Percentiles rank a stretch among this genome's conserved stretches.
Evolutionary conservation across 2,797 vertebrate genomes (phyloP).

Genomic region (Trematomus bernacchii): DNA sequence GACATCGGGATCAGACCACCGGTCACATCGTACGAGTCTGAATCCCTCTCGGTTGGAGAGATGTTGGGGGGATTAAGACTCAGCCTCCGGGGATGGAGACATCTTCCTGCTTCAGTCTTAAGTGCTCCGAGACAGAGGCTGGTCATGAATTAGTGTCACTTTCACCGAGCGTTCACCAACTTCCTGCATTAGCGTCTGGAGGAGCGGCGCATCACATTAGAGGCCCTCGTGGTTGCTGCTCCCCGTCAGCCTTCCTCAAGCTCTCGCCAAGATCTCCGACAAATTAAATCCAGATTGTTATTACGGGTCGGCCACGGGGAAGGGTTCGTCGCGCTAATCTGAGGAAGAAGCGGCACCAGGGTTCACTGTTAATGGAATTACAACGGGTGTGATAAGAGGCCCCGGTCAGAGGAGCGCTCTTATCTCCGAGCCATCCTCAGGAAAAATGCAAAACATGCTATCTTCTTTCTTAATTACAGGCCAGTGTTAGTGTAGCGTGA

Average conservation of each 20-base stretch:
- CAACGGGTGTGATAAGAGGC: slow-evolving; percentile 43
- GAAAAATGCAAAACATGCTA: slow-evolving; percentile 51
- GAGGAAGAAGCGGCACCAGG: slow-evolving; percentile 25
- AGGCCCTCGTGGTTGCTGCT: slow-evolving; percentile 31
- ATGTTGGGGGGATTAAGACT: slow-evolving; percentile 45
- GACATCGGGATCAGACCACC: slow-evolving; percentile 49
- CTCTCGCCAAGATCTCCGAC: slow-evolving; percentile 35
- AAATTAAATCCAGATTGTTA: slow-evolving; percentile 66
- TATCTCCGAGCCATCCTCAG: slow-evolving; percentile 34
- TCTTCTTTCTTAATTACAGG: slow-evolving; percentile 47
- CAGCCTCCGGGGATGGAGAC: slow-evolving; percentile 53
- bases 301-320: slow-evolving; percentile 51
- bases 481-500: slow-evolving; percentile 44
- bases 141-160: slow-evolving; percentile 79
- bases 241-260: slow-evolving; percentile 32
- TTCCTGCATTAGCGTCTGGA: slow-evolving; percentile 39
- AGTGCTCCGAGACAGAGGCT: slow-evolving; percentile 57
- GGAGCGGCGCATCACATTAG: slow-evolving; percentile 33
- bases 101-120: slow-evolving; percentile 57
- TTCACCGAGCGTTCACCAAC: slow-evolving; percentile 55
- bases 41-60: slow-evolving; percentile 26
- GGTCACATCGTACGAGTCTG: slow-evolving; percentile 45
- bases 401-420: slow-evolving; percentile 35
- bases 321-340: slow-evolving; percentile 57
- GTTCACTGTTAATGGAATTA: slow-evolving; percentile 59